Evolutionary conservation across 2,113 vertebrate species (phyloP).

Genomic region (Anhinga rufa): DNA sequence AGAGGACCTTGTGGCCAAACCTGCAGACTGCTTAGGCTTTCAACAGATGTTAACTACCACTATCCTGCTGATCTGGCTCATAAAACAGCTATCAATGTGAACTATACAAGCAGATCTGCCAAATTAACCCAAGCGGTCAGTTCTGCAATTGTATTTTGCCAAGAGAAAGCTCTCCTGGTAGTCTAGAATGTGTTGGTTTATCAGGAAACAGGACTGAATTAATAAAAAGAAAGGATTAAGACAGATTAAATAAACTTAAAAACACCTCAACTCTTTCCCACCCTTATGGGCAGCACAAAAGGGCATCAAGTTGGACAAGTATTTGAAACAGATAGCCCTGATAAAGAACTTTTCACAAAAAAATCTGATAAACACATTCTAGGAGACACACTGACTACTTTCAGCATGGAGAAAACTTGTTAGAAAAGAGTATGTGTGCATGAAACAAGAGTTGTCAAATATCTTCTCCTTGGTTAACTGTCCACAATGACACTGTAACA

Average conservation of each 20-base stretch:
- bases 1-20: not conserved
- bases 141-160: not conserved
- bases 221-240: not conserved
- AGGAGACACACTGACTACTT: too few relatives aligned
- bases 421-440: not conserved
- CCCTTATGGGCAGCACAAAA: not conserved
- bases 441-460: not conserved
- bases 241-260: not conserved
- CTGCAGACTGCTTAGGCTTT: not conserved
- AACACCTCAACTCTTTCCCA: not conserved
- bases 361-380: not conserved
- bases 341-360: not conserved
- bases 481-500: not conserved
- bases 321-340: not conserved
- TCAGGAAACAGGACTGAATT: not conserved
- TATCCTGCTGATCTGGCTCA: not conserved
- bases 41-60: not conserved
- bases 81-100: not conserved
- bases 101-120: not conserved
- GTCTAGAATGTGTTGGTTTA: not conserved
- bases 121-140: not conserved
- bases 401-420: not conserved
- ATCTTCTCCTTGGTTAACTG: not conserved
- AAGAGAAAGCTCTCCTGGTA: not conserved
- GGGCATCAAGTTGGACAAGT: not conserved